These are phyloP conservation scores for Dorcus hopei DNA, from an alignment of 2,888 invertebrate genomes.

Conservation along the genomic window DNA sequence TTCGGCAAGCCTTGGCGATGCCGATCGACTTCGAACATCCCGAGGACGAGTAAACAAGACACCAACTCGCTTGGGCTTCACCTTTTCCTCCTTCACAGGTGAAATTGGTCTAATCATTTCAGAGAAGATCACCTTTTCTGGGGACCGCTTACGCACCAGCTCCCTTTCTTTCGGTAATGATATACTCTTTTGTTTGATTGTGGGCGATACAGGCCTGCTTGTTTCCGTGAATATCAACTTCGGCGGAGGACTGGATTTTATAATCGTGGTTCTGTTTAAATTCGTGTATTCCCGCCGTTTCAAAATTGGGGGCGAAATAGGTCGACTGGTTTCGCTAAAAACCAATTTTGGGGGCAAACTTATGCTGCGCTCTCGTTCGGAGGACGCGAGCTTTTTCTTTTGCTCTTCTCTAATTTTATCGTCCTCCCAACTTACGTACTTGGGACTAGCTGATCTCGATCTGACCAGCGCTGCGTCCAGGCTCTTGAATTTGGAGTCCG, in stretches of 20 bases:
- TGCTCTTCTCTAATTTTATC: constrained; percentile 18
- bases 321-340: constrained; percentile 28
- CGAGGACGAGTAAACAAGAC: no score
- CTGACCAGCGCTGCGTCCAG: constrained; percentile 55
- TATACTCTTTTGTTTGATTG: constrained; percentile 31
- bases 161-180: no score
- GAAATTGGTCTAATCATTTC: no score
- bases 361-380: constrained; percentile 47
- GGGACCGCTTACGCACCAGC: no score
- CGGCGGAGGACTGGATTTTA: constrained; percentile 7
- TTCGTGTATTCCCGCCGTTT: constrained; percentile 16
- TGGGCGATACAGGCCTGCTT: constrained; percentile 32
- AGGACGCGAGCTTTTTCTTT: constrained; percentile 6
- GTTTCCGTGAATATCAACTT: constrained; percentile 30
- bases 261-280: constrained; percentile 9
- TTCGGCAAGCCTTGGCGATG: constrained; percentile 52
- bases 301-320: constrained; percentile 33
- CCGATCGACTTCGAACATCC: constrained; percentile 41
- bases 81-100: no score
- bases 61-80: no score
- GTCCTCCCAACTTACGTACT: constrained; percentile 58
- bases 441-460: constrained; percentile 57
- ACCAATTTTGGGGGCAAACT: constrained; percentile 42
- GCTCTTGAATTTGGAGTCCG: constrained; percentile 67
- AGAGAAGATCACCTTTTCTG: no score